phyloP scores from a whole-genome alignment of 2,888 invertebrate genomes.

The Leptura quadrifasciata region DNA sequence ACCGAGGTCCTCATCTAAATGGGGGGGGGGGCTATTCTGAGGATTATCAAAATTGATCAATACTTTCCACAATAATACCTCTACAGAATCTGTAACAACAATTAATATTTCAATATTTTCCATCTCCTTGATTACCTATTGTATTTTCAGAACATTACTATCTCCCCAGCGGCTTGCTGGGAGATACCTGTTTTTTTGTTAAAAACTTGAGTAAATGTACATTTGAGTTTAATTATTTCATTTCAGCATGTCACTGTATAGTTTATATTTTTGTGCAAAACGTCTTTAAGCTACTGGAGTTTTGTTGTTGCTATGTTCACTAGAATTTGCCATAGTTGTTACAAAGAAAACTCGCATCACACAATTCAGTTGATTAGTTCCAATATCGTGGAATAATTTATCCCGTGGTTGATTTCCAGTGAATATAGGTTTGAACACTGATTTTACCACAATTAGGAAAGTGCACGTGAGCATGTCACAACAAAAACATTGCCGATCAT shows the following conservation, averaged over 20 bases:
- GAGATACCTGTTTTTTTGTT: constrained; percentile 52
- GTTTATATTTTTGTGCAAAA: constrained; percentile 55
- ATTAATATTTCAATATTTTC: no score
- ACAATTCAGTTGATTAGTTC: background rate
- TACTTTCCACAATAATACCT: no score
- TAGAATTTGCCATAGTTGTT: background rate
- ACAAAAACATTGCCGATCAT: constrained; percentile 58
- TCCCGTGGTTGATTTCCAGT: constrained; percentile 25
- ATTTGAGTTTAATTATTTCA: constrained; percentile 50
- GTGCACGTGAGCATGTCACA: constrained; percentile 69
- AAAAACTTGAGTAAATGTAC: constrained; percentile 48
- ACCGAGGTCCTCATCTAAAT: no score
- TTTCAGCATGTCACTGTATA: constrained; percentile 54
- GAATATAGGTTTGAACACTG: constrained; percentile 16
- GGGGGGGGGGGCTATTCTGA: no score
- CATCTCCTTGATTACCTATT: constrained; percentile 35
- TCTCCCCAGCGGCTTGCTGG: constrained; percentile 52
- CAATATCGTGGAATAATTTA: background rate
- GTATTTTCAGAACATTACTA: constrained; percentile 30
- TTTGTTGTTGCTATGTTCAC: constrained; percentile 49
- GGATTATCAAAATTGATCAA: no score
- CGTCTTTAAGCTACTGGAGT: constrained; percentile 59
- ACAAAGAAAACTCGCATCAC: background rate
- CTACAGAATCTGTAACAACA: no score
- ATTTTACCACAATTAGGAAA: constrained; percentile 38